Base-by-base conservation (phyloP, 2,797 vertebrate species). In the Eulemur albifrons region DNA sequence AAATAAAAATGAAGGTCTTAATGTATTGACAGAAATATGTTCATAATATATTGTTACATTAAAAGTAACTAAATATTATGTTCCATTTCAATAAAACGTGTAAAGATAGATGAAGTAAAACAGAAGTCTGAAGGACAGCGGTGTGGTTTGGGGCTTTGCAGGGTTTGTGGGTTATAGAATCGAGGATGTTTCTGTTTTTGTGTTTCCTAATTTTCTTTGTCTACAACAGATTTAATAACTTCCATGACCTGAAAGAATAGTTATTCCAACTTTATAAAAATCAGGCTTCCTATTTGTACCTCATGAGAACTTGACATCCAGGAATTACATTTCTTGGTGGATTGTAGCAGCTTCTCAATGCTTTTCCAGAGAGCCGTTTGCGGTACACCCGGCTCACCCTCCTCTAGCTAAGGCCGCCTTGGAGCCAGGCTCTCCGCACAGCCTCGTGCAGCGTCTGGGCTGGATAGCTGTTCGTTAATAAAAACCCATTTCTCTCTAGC, bases 341-440 rank as follows among this genome's bases (percentile, higher is more conserved):
- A 59, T 3, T 0, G 0, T 1, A 14, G n/a, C 25, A 1, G 35
- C 12, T 2, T 18, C 40, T 43, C 10, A 5, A 18, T 20, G 4
- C 13, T 45, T 54, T 79, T 23, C 21, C n/a, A 12, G 43, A 73
- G 82, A 40, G 8, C 20, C 25, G 13, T 65, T 72, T 35, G 30
- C 45, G 14, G 3, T 32, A 27, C 27, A 32, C 0, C 12, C 0
- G 10, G 27, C 17, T 1, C 32, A 48, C 27, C 38, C 40, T 35
- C 32, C 20, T 18, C 57, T 48, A 61, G 21, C 21, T 3, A 14
- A n/a, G 38, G 20, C 23, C 0, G 43, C 32, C 23, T n/a, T 5
- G 10, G 67, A 2, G 21, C 12, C 54, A 1, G n/a, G 61, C 63
- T 27, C 0, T 23, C 30, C 20, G 17, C 45, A 1, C 5, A 45